A percentile compares a stretch with the other conserved stretches of the same genome.
phyloP scores from a whole-genome alignment of 2,797 vertebrate species.

The Galaxias olidus region DNA sequence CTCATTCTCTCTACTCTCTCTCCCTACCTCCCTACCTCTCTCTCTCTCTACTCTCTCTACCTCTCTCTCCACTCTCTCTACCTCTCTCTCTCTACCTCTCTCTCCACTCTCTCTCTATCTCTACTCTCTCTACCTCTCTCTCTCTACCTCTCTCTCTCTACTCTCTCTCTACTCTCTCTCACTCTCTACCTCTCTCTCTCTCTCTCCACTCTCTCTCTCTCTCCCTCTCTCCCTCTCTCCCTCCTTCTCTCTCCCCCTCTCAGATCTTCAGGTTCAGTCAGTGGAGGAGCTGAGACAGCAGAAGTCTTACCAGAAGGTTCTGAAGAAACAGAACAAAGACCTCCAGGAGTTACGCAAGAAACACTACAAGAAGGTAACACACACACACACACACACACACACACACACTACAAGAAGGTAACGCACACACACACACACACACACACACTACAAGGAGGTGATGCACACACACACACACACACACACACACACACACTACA shows the following conservation, averaged over 20 bases:
- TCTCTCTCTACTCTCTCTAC: not conserved
- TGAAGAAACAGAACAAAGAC: slow-evolving; percentile 84
- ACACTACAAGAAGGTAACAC: slow-evolving; percentile 80
- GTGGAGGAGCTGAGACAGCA: slow-evolving; percentile 80
- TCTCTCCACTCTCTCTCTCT: not conserved
- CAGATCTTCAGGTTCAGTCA: slow-evolving; percentile 72
- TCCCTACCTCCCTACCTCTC: slow-evolving; percentile 3
- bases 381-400: not conserved
- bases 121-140: not conserved
- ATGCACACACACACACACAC: no score
- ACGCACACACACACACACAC: not conserved
- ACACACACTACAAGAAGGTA: not conserved
- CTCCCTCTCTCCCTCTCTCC: not conserved
- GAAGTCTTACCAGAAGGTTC: slow-evolving; percentile 78
- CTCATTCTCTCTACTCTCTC: not conserved
- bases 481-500: no score
- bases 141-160: not conserved
- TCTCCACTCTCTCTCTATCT: not conserved
- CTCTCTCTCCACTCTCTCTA: slow-evolving; percentile 14
- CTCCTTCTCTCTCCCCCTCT: not conserved
- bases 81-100: no score
- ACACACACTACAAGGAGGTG: no score
- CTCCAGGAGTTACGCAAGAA: slow-evolving; percentile 83
- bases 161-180: no score
- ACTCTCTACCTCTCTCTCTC: no score